Percentiles rank a stretch among this genome's conserved stretches.
These are phyloP conservation scores for Alosa alosa DNA, from an alignment of 2,113 vertebrate species.

Conservation along the genomic window DNA sequence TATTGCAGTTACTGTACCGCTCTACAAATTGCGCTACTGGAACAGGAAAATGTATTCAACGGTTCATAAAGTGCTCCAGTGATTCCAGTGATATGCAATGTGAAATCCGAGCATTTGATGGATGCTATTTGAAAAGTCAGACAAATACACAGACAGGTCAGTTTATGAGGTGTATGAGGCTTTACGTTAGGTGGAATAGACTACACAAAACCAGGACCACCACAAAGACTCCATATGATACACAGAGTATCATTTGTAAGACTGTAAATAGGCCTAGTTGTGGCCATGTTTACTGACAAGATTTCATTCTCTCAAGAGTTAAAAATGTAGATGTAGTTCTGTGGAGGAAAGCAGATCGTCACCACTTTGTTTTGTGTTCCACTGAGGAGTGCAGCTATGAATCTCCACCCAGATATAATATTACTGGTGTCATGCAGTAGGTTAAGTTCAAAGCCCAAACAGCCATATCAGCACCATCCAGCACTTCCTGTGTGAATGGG, in stretches of 20 bases:
- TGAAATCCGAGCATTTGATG: no score
- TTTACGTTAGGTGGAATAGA: background rate
- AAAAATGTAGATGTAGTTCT: background rate
- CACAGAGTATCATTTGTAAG: background rate
- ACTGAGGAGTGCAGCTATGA: background rate
- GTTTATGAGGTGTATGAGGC: background rate
- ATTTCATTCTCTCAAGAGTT: background rate
- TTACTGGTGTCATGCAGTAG: background rate
- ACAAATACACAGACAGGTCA: background rate
- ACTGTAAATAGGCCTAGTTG: background rate
- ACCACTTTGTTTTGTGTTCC: background rate
- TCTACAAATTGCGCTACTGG: background rate
- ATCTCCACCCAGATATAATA: background rate
- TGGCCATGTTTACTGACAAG: background rate
- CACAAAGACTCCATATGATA: no score
- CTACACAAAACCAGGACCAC: background rate
- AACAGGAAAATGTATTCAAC: background rate
- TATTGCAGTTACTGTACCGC: background rate
- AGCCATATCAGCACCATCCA: slow-evolving; percentile 54
- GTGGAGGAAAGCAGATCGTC: slow-evolving; percentile 3
- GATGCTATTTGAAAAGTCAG: no score
- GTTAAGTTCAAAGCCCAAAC: slow-evolving; percentile 35
- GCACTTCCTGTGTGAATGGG: slow-evolving; percentile 56
- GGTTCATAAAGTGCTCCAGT: background rate
- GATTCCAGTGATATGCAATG: background rate